Conservation (phyloP, 2,797 vertebrate species). For the Coccyzus lansbergi region DNA sequence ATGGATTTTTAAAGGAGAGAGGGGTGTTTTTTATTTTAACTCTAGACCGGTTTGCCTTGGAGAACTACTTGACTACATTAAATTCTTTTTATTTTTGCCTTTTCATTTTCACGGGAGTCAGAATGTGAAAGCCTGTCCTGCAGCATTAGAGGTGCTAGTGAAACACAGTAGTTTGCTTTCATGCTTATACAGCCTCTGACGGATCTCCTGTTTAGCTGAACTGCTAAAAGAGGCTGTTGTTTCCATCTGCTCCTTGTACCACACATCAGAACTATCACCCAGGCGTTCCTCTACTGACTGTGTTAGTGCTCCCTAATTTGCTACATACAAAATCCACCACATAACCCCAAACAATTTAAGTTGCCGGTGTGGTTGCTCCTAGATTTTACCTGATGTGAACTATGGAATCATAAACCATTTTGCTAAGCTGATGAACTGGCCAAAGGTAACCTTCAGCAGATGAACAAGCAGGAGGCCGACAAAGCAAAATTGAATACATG, state of each 20-base stretch:
- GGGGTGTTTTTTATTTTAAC: neutral
- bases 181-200: neutral
- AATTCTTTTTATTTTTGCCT: neutral
- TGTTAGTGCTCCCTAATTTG: neutral
- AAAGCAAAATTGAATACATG: neutral
- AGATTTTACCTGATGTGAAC: neutral
- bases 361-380: neutral
- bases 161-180: neutral
- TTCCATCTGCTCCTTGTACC: neutral
- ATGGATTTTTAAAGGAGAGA: slow-evolving; percentile 17
- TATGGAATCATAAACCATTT: rapidly evolving
- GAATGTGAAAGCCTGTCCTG: neutral
- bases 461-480: neutral
- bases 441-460: neutral
- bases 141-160: neutral
- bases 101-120: neutral
- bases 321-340: neutral
- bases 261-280: neutral
- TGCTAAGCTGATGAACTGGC: neutral
- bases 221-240: neutral
- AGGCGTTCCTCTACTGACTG: neutral
- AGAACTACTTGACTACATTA: neutral
- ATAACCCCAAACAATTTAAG: neutral
- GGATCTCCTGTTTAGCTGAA: neutral
- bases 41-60: neutral